These are phyloP conservation scores for Dascyllus trimaculatus DNA, from an alignment of 2,113 vertebrate species.

Conservation along the genomic window DNA sequence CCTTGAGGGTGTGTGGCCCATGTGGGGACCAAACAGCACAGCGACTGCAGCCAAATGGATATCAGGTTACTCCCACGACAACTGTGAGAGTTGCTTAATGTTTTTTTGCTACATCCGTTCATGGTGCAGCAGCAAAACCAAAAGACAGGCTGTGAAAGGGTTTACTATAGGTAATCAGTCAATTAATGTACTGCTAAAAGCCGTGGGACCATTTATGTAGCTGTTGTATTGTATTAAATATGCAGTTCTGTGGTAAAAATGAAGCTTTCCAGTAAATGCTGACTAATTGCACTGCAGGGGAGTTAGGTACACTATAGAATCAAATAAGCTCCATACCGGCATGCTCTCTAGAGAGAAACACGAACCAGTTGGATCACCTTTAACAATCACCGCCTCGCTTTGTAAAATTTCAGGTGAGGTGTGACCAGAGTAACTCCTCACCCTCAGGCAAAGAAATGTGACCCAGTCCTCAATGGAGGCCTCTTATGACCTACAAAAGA, in stretches of 20 bases:
- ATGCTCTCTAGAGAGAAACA: constrained; percentile 22
- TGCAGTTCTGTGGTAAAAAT: constrained; percentile 12
- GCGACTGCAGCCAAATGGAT: constrained; percentile 17
- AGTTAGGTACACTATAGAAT: constrained; percentile 1
- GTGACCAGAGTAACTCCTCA: constrained; percentile 17
- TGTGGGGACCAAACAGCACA: constrained; percentile 35
- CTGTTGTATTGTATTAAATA: neutral
- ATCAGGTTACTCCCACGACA: constrained; percentile 53
- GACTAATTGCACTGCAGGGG: neutral
- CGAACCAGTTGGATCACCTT: constrained; percentile 43
- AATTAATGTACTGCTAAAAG: neutral
- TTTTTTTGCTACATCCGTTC: constrained; percentile 18
- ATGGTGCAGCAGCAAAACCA: neutral
- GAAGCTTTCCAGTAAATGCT: neutral
- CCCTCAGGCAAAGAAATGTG: constrained; percentile 50
- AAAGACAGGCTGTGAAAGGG: neutral
- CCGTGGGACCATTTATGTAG: neutral
- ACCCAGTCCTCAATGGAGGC: constrained; percentile 9
- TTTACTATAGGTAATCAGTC: neutral
- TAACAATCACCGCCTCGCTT: constrained; percentile 8
- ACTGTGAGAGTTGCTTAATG: constrained; percentile 2
- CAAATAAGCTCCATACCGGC: neutral
- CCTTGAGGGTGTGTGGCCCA: constrained; percentile 31
- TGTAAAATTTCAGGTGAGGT: constrained; percentile 24
- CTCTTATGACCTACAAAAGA: neutral